A percentile compares a stretch with the other conserved stretches of the same genome.
These are phyloP conservation scores for Campoplex capitator DNA, from an alignment of 2,888 invertebrate species.

Conservation along the genomic window DNA sequence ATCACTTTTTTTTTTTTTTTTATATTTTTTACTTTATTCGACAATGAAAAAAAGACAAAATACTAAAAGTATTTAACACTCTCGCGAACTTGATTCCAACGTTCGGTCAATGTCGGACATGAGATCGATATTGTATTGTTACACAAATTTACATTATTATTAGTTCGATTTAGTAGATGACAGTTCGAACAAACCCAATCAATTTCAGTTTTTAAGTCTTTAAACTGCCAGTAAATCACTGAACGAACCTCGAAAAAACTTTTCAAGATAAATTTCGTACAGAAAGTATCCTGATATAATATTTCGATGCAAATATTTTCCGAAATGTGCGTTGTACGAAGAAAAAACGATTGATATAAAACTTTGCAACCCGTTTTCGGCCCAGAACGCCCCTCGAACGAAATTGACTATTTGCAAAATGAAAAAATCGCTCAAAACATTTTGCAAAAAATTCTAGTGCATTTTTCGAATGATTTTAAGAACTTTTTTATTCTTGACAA, in stretches of 20 bases:
- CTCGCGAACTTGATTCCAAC: neutral
- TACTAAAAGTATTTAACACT: neutral
- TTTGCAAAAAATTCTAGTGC: too few species aligned
- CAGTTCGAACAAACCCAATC: neutral
- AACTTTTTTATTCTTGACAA: too few species aligned
- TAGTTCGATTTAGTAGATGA: neutral
- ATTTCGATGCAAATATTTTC: neutral
- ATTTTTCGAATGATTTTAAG: too few species aligned
- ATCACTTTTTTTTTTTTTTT: neutral
- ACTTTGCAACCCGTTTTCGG: too few species aligned
- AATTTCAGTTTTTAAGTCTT: neutral
- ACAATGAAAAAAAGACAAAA: neutral
- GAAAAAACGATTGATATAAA: neutral
- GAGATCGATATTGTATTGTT: neutral
- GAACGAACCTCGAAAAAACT: constrained; percentile 19
- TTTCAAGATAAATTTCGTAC: constrained; percentile 9
- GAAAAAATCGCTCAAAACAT: too few species aligned
- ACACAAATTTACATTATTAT: neutral
- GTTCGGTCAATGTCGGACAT: neutral
- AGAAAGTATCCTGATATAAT: neutral
- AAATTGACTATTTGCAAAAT: too few species aligned
- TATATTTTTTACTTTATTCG: neutral
- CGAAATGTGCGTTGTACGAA: neutral
- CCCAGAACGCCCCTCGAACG: too few species aligned
- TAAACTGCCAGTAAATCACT: constrained; percentile 32